phyloP scores from a whole-genome alignment of 1,140 invertebrate genomes.

The Papilio dardanus region DNA sequence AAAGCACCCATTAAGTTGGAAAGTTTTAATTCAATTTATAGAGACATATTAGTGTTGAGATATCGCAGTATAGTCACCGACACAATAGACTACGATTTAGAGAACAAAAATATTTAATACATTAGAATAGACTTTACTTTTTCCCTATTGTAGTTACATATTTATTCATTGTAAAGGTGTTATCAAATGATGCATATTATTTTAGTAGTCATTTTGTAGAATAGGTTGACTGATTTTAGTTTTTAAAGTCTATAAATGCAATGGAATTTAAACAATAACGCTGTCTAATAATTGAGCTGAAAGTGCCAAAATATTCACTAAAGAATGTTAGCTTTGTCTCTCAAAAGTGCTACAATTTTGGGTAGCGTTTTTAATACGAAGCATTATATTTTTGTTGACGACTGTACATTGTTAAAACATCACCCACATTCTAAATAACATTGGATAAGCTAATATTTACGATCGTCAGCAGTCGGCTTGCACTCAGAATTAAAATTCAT shows the following conservation, averaged over 20 bases:
- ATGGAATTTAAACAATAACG: too few relatives aligned
- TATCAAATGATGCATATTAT: too few relatives aligned
- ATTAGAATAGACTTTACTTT: not conserved
- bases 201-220: too few relatives aligned
- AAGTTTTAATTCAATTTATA: conserved; percentile 71
- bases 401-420: conserved; percentile 55
- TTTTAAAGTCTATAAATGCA: not conserved
- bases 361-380: not conserved
- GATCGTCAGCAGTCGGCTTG: conserved; percentile 53
- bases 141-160: not conserved
- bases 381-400: not conserved
- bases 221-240: not conserved
- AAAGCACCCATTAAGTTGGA: conserved; percentile 52
- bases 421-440: conserved; percentile 77
- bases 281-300: too few relatives aligned
- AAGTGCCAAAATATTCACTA: too few relatives aligned
- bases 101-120: not conserved
- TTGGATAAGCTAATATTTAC: conserved; percentile 79
- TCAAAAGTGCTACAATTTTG: not conserved
- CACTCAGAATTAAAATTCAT: conserved; percentile 79
- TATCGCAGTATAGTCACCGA: conserved; percentile 40
- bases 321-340: too few relatives aligned
- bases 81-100: not conserved
- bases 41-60: conserved; percentile 46
- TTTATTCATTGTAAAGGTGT: not conserved